These are phyloP conservation scores for Leptinotarsa tumamoca DNA, from an alignment of 2,888 invertebrate genomes.

Conservation along the genomic window DNA sequence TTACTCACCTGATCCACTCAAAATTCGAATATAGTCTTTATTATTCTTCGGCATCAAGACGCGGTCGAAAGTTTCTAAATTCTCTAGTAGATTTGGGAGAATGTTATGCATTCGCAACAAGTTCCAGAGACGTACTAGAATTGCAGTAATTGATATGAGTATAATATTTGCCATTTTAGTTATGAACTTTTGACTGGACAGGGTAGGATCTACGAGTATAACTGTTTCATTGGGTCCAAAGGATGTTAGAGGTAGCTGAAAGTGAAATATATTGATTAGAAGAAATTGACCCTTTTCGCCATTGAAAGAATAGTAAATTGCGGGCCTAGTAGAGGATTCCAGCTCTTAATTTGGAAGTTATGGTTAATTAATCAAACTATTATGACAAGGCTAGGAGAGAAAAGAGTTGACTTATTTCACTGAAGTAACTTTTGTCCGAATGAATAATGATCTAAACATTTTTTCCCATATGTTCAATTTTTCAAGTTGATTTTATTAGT, in stretches of 20 bases:
- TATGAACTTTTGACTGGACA: conserved; percentile 43
- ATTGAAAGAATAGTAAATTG: too few relatives aligned
- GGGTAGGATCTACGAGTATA: background rate
- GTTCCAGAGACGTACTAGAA: conserved; percentile 37
- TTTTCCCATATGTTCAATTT: too few relatives aligned
- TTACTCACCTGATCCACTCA: conserved; percentile 36
- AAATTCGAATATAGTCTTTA: conserved; percentile 33
- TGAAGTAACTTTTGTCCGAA: too few relatives aligned
- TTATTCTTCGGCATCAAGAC: conserved; percentile 21
- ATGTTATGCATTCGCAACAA: conserved; percentile 33
- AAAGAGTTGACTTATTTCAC: too few relatives aligned
- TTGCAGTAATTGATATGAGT: conserved; percentile 38
- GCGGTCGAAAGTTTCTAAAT: conserved; percentile 33
- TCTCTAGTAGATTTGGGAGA: conserved; percentile 29
- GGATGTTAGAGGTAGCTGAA: conserved; percentile 34
- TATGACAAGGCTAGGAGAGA: too few relatives aligned
- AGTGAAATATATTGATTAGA: background rate
- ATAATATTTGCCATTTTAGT: conserved; percentile 46
- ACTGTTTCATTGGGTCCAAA: conserved; percentile 18
- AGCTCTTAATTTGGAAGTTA: too few relatives aligned
- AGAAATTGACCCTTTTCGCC: too few relatives aligned
- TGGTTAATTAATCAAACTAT: too few relatives aligned
- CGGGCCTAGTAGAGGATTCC: too few relatives aligned
- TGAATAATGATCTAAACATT: too few relatives aligned
- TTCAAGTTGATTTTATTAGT: too few relatives aligned